Percentiles rank a stretch among this genome's conserved stretches.
Evolutionary conservation across 2,888 invertebrate genomes (phyloP).

Genomic region (Aspidapion aeneum): DNA sequence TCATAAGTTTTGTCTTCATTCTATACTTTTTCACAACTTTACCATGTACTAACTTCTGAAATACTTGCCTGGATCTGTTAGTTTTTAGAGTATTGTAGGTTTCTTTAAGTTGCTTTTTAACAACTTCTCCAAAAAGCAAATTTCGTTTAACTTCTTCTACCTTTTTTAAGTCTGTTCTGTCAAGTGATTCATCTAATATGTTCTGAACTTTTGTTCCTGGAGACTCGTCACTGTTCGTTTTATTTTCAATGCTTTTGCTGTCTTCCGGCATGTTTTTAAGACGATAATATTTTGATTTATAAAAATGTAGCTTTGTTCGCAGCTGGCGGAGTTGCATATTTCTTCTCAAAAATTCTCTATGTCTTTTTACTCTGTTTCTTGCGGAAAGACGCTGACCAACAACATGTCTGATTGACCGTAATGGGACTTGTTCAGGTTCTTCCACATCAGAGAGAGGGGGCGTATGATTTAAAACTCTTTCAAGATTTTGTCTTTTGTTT

Average conservation of each 20-base stretch:
- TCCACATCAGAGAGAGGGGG: too few species aligned
- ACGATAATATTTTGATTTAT: neutral
- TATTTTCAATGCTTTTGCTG: neutral
- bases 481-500: neutral
- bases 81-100: slow-evolving; percentile 3
- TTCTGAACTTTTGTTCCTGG: neutral
- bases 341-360: too few species aligned
- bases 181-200: neutral
- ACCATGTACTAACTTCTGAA: slow-evolving; percentile 3
- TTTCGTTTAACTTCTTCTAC: neutral
- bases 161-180: neutral
- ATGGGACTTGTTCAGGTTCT: neutral
- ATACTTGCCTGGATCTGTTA: neutral
- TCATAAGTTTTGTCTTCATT: neutral
- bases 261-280: too few species aligned
- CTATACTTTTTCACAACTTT: slow-evolving; percentile 6
- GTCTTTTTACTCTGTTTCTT: too few species aligned
- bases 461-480: neutral
- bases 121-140: neutral
- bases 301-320: too few species aligned
- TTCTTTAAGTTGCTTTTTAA: neutral
- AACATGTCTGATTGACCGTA: neutral
- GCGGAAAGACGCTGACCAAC: neutral
- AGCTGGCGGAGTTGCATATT: too few species aligned
- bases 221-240: neutral